Evolutionary conservation across 2,888 invertebrate genomes (phyloP), one percentile per base, ranked within the genome.

Genomic region (Beris chalybata): DNA sequence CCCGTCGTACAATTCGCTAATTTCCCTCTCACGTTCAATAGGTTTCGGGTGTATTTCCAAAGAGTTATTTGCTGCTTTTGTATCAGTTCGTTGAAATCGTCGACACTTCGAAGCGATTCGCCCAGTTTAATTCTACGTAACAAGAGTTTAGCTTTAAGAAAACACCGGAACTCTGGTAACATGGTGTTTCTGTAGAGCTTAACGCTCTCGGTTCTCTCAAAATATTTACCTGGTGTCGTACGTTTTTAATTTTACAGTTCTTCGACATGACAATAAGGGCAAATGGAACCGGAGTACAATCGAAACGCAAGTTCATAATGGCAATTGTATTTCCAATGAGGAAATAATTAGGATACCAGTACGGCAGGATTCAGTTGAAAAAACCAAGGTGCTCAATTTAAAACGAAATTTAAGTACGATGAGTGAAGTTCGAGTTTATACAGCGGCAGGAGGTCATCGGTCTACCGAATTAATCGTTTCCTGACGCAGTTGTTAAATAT

Each of bases 21-120:
- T 38, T 5, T 1, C 1, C 38, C 3, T 38, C n/a, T n/a, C 43
- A 48, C 22, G 30, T 52, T 69, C 71, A 70, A 38, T 79, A 89
- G 89, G 77, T 89, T 89, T 78, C 82, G 89, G 50, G 83, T 87
- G 68, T 89, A 89, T 76, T 90, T 89, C 77, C 86, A 86, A 72
- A 85, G 86, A 61, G 88, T 87, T 4, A 85, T 89, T 65, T 89
- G 88, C 76, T 85, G 87, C 56, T 86, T 87, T 83, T 83, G 83
- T 48, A 71, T 76, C 64, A 71, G 73, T 13, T 61, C 72, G 4
- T 71, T 64, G 45, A 70, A 67, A 63, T 63, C 68, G 7, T 15
- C 70, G 3, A 72, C 74, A 12, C 73, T 73, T 44, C 74, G 75
- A 65, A 72, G 70, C 15, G 73, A 75, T 53, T 75, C 77, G 1